Base-by-base conservation (phyloP, 2,888 invertebrate genomes). In the Willowsia nigromaculata region DNA sequence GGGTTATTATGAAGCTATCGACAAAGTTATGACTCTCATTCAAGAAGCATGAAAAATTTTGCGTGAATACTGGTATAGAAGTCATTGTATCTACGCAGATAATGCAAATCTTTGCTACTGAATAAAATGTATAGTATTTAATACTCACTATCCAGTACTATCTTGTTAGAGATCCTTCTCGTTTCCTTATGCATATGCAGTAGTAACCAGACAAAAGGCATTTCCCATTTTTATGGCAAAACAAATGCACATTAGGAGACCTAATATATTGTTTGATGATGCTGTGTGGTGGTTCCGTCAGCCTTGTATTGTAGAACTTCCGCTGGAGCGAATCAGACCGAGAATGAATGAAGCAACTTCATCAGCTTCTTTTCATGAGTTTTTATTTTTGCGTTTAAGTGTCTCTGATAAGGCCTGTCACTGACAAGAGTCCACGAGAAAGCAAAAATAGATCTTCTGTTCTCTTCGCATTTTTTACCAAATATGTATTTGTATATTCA, bases 311-410 rank as follows among this genome's bases (percentile, higher is more conserved):
- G 37, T 74, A 76, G 81, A 88, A 71, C 71, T 59, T 88, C 88
- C 47, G 71, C 62, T 82, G 59, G 30, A 82, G 88, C 50, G 88
- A 88, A 82, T 88, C 82, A 88, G 88, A 76, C 88, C 82, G 76
- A 74, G 50, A 82, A 68, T 25, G 80, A 87, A 87, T 81, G 59
- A 81, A 50, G 56, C 27, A 62, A 65, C 37, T 47, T 71, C 59
- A 56, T 65, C 56, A 62, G 74, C 30, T 85, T n/a, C 56, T 71
- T 43, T 22, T 53, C 43, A 53, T 27, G 15, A 27, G 22, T n/a
- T 47, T 50, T 40, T 47, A 2, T 59, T 30, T 47, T 65, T 53
- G 22, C 71, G 37, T 68, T 71, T 68, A 71, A 71, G 25, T 40
- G 27, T 71, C 43, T 47, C 47, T 47, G 47, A 43, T 71, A 71